These are phyloP conservation scores for Meloidogyne hapla DNA, from an alignment of 1,140 invertebrate species.

Conservation along the genomic window DNA sequence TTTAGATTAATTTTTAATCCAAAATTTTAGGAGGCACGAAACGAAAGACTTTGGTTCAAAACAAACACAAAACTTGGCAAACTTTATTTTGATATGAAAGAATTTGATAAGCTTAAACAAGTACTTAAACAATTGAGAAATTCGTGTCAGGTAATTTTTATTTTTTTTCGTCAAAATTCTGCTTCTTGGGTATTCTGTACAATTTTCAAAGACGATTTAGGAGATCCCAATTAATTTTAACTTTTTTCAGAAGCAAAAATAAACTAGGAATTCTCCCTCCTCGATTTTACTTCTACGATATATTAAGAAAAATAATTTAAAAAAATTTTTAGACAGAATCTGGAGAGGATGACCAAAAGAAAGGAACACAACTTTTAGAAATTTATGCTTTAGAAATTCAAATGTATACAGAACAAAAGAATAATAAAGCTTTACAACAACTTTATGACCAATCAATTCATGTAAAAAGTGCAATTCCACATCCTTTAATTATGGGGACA, in stretches of 20 bases:
- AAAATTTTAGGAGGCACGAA: conserved; percentile 83
- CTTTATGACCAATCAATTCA: conserved; percentile 96
- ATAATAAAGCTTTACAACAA: conserved; percentile 95
- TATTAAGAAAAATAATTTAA: background rate
- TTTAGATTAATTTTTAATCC: background rate
- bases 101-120: conserved; percentile 89
- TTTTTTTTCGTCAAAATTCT: too few relatives aligned
- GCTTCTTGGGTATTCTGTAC: too few relatives aligned
- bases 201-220: too few relatives aligned
- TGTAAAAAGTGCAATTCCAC: conserved; percentile 98
- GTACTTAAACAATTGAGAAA: conserved; percentile 95
- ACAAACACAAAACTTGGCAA: conserved; percentile 99
- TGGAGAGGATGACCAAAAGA: conserved; percentile 98
- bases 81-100: conserved; percentile 91
- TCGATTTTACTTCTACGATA: too few relatives aligned
- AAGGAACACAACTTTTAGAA: conserved; percentile 88
- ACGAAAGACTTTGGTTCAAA: conserved; percentile 99
- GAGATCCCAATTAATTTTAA: too few relatives aligned
- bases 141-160: conserved; percentile 79
- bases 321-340: conserved; percentile 80
- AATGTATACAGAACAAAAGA: conserved; percentile 99
- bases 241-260: too few relatives aligned
- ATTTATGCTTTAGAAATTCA: conserved; percentile 99
- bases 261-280: too few relatives aligned
- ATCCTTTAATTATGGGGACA: conserved; percentile 99